phyloP scores from a whole-genome alignment of 2,888 invertebrate genomes.

The Agrochola lychnidis region DNA sequence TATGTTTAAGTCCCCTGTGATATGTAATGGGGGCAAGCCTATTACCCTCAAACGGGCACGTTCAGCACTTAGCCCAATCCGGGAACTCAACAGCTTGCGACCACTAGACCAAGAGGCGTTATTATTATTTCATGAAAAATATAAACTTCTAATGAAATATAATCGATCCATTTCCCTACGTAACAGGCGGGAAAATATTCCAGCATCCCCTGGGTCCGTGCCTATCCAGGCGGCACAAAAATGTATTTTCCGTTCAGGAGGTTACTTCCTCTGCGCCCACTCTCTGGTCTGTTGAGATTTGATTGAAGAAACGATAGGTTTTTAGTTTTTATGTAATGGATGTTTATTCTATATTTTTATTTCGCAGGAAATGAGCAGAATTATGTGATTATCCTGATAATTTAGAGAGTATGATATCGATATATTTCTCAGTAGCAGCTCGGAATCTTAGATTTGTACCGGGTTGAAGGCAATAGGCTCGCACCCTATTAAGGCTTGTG shows the following conservation, averaged over 20 bases:
- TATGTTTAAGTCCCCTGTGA: too few species aligned
- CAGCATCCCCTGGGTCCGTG: conserved; percentile 36
- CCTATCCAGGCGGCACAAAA: conserved; percentile 33
- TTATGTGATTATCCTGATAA: not conserved
- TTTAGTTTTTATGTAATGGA: conserved; percentile 1
- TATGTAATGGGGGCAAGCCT: too few species aligned
- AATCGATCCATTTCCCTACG: conserved; percentile 25
- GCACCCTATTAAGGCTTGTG: too few species aligned
- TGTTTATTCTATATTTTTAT: not conserved
- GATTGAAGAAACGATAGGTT: conserved; percentile 10
- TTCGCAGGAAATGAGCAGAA: not conserved
- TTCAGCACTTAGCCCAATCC: too few species aligned
- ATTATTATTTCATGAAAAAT: conserved; percentile 14
- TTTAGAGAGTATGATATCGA: not conserved
- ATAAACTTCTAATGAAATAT: conserved; percentile 31
- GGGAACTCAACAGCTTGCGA: too few species aligned
- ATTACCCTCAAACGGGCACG: too few species aligned
- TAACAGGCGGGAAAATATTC: conserved; percentile 24
- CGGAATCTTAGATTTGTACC: too few species aligned
- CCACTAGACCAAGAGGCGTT: too few species aligned
- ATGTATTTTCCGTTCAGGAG: conserved; percentile 46
- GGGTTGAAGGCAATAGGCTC: too few species aligned
- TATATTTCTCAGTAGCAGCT: too few species aligned
- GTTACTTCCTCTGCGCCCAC: conserved; percentile 36
- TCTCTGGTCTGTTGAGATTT: conserved; percentile 45